These are phyloP conservation scores for Sericinus montela DNA, from an alignment of 2,888 invertebrate genomes.

Conservation along the genomic window DNA sequence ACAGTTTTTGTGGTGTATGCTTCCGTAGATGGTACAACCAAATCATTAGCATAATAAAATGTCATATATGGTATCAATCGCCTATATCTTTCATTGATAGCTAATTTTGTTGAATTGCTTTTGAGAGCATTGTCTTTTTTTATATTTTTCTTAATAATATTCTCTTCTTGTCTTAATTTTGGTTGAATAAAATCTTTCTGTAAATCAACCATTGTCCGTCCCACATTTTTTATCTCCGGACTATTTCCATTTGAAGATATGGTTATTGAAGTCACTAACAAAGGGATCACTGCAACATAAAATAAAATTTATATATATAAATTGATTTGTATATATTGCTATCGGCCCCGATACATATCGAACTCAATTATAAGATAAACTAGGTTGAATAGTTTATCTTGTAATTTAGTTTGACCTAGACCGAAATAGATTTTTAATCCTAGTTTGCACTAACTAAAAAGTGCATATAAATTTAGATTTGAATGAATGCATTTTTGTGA, in stretches of 20 bases:
- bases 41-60: slow-evolving; percentile 84
- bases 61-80: slow-evolving; percentile 91
- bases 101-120: slow-evolving; percentile 55
- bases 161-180: slow-evolving; percentile 31
- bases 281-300: slow-evolving; percentile 66
- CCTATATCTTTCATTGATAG: slow-evolving; percentile 84
- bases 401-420: too few relatives aligned
- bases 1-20: slow-evolving; percentile 44
- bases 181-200: slow-evolving; percentile 52
- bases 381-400: too few relatives aligned
- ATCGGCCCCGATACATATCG: too few relatives aligned
- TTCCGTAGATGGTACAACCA: slow-evolving; percentile 61
- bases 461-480: too few relatives aligned
- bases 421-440: too few relatives aligned
- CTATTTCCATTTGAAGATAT: slow-evolving; percentile 74
- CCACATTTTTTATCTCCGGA: slow-evolving; percentile 65
- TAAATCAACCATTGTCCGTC: slow-evolving; percentile 55
- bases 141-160: slow-evolving; percentile 33
- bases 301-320: slow-evolving; percentile 9
- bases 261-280: slow-evolving; percentile 55
- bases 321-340: too few relatives aligned
- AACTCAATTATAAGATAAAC: too few relatives aligned
- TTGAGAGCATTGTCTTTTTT: slow-evolving; percentile 22
- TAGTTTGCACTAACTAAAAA: too few relatives aligned
- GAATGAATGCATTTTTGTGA: too few relatives aligned